A percentile compares a stretch with the other conserved stretches of the same genome.
Evolutionary conservation across 1,140 invertebrate species (phyloP).

Genomic region (Caligus rogercresseyi): DNA sequence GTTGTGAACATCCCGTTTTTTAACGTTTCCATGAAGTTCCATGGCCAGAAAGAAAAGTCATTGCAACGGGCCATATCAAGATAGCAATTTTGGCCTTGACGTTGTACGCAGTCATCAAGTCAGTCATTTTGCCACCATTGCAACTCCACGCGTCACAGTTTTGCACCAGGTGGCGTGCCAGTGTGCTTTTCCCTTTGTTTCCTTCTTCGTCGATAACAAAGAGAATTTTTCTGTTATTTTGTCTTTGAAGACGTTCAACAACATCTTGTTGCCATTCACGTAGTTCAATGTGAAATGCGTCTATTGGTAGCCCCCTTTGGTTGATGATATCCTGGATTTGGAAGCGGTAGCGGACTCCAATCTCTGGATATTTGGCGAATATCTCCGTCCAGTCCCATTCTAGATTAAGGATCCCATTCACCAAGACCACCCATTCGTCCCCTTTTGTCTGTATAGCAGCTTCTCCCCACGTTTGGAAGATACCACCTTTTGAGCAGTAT

Average conservation of each 20-base stretch:
- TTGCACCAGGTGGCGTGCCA: not conserved
- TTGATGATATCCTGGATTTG: not conserved
- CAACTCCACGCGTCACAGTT: not conserved
- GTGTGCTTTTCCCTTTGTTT: not conserved
- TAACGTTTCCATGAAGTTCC: not conserved
- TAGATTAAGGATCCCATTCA: not conserved
- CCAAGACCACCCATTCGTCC: not conserved
- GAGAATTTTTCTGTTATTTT: not conserved
- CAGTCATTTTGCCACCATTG: not conserved
- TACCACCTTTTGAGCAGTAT: not conserved
- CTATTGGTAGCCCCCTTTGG: not conserved
- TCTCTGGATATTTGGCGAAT: not conserved
- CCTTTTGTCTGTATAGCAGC: not conserved
- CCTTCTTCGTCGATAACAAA: not conserved
- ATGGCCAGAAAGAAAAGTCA: not conserved
- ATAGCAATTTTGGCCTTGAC: not conserved
- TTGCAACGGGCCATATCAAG: not conserved
- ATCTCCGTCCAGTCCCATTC: not conserved
- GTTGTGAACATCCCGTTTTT: not conserved
- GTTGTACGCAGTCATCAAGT: not conserved
- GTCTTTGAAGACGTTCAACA: not conserved
- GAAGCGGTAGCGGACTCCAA: not conserved
- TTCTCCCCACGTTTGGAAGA: not conserved
- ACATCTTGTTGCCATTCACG: not conserved
- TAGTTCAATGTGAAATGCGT: not conserved